Conservation (phyloP, 2,113 vertebrate genomes). For the Tetraodon nigroviridis region DNA sequence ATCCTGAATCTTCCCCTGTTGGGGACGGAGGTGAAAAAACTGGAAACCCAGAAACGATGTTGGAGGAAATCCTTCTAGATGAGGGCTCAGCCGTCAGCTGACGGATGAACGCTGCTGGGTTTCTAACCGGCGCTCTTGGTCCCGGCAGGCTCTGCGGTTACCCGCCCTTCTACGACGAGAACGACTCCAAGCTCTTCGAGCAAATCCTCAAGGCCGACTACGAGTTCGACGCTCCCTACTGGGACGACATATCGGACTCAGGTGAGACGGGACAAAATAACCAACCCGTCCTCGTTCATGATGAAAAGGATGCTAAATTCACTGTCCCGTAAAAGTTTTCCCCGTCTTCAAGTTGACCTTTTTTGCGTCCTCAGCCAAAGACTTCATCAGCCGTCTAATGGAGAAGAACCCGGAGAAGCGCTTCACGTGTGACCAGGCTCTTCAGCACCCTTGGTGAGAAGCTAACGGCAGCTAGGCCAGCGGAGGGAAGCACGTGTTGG, state of each 20-base stretch:
- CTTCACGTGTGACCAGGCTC: conserved; percentile 94
- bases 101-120: conserved; percentile 23
- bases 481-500: conserved; percentile 24
- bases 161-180: conserved; percentile 98
- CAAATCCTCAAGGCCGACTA: conserved; percentile 98
- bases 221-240: conserved; percentile 96
- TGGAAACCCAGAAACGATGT: conserved; percentile 50
- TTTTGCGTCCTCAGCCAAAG: conserved; percentile 80
- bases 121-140: conserved; percentile 46
- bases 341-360: conserved; percentile 21
- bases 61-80: conserved; percentile 53
- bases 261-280: conserved; percentile 72
- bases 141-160: conserved; percentile 88
- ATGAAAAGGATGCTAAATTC: too few relatives aligned
- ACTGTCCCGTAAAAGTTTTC: too few relatives aligned
- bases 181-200: conserved; percentile 97
- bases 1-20: conserved; percentile 32
- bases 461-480: conserved; percentile 29
- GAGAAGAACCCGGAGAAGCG: conserved; percentile 97
- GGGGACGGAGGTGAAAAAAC: conserved; percentile 23
- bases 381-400: conserved; percentile 95
- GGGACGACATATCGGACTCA: conserved; percentile 98
- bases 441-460: conserved; percentile 94
- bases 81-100: conserved; percentile 40
- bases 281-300: not conserved